Conservation (phyloP, 2,113 vertebrate genomes). For the Cyanistes caeruleus region DNA sequence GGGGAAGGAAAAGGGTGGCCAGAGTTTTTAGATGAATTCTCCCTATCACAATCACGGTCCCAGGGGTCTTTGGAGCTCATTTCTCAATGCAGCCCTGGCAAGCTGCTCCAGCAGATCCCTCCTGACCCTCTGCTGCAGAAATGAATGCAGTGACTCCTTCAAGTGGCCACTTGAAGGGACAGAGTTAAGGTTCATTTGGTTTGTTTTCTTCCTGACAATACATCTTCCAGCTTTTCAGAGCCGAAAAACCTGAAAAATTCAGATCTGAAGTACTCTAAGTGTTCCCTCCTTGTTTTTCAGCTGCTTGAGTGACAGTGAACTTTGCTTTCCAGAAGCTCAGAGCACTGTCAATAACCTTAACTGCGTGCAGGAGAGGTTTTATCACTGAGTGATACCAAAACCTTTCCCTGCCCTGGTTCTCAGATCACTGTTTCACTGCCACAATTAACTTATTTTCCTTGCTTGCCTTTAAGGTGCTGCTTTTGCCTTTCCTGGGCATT, state of each 20-base stretch:
- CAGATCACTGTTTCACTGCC: not conserved
- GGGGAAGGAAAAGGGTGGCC: not conserved
- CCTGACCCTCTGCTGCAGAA: not conserved
- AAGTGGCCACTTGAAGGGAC: not conserved
- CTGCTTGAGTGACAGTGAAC: not conserved
- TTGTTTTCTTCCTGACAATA: not conserved
- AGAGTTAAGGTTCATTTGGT: not conserved
- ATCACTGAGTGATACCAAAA: not conserved
- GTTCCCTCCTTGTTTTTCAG: not conserved
- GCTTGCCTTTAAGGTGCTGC: not conserved
- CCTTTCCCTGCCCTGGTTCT: not conserved
- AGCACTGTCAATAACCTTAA: not conserved
- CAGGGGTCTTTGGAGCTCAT: not conserved
- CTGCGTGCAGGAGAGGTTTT: not conserved
- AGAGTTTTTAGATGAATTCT: not conserved
- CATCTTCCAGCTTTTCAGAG: not conserved
- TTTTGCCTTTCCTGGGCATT: not conserved
- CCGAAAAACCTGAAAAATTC: not conserved
- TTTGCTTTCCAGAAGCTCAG: not conserved
- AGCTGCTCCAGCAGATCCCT: not conserved
- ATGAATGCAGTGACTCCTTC: not conserved
- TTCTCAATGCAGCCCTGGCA: not conserved
- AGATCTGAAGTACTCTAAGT: not conserved
- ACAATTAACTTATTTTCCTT: not conserved
- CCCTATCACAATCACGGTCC: fast-evolving